Base-by-base conservation (phyloP, 2,797 vertebrate genomes). In the Eulemur albifrons region DNA sequence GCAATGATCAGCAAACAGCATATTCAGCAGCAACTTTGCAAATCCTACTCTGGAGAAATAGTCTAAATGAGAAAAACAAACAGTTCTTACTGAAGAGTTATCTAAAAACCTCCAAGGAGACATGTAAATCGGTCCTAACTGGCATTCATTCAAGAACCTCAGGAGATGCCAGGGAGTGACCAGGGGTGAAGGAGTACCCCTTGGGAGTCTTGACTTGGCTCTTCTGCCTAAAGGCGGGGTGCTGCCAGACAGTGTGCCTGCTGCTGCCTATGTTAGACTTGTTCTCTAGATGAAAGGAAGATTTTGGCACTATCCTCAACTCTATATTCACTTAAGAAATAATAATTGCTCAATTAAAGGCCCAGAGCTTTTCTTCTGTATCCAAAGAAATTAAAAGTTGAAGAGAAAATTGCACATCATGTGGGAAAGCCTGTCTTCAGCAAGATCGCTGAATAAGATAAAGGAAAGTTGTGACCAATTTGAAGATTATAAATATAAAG, bases 331-430 rank as follows among this genome's bases (percentile, higher is more conserved):
- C 85, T 90, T 94, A 96, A 96, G 94, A 95, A 97, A 90, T 92
- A 97, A 85, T 96, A 96, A 97, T 95, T 96, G 92, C 79, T 97
- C 94, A 94, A 84, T 97, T 95, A 97, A 97, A 73, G 12, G n/a
- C 73, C 81, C 79, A 79, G 52, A 92, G 59, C 59, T 96, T 93
- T 93, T 93, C 82, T 97, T 91, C 96, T 86, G 65, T 88, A 93
- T 79, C 75, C 89, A 97, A 79, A 96, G 92, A 98, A 94, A 91
- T 93, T 76, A 88, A 96, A 96, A 93, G 73, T 81, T 63, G 54
- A 95, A 95, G 80, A 89, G 88, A 97, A 96, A 97, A 93, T 90
- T 94, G 73, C 40, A 32, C 32, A 61, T 83, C 48, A 32, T 43
- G 35, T 94, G 85, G 40, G 85, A 96, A 88, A 45, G 88, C 27